Percentiles rank a stretch among this genome's conserved stretches.
Evolutionary conservation across 1,140 invertebrate species (phyloP).

Genomic region (Scaptomyza graminum): DNA sequence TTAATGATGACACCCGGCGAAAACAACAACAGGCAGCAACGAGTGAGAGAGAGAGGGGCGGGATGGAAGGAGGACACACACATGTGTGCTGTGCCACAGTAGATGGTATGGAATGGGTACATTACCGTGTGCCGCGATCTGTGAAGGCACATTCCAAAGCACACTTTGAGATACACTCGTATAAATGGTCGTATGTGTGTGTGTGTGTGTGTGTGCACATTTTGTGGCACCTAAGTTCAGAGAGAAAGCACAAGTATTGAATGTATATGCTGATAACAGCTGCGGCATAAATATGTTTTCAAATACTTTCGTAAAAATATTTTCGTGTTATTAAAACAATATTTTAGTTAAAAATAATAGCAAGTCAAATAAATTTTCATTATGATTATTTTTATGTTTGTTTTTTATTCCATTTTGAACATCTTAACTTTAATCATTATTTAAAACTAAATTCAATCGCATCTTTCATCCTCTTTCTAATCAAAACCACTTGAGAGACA

Average conservation of each 20-base stretch:
- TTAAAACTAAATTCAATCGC: no score
- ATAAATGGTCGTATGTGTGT: slow-evolving; percentile 1
- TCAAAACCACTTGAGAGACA: no score
- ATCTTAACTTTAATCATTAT: no score
- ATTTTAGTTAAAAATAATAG: no score
- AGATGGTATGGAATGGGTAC: slow-evolving; percentile 30
- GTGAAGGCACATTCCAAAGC: slow-evolving; percentile 77
- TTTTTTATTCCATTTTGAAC: no score
- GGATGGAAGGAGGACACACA: slow-evolving; percentile 21
- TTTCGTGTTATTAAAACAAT: no score
- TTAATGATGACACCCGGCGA: slow-evolving; percentile 78
- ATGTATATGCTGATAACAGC: background rate
- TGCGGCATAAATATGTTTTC: background rate
- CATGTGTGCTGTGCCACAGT: slow-evolving; percentile 69
- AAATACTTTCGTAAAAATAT: no score
- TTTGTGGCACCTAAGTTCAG: slow-evolving; percentile 16
- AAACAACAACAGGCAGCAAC: slow-evolving; percentile 26
- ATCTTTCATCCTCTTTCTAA: no score
- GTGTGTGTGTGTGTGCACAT: slow-evolving; percentile 25
- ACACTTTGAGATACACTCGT: slow-evolving; percentile 66
- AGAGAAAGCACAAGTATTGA: background rate
- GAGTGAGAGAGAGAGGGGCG: background rate
- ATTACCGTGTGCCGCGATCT: slow-evolving; percentile 81
- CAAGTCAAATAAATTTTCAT: no score
- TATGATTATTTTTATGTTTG: no score